phyloP scores from a whole-genome alignment of 2,888 invertebrate species.

The Caenorhabditis imperialis region DNA sequence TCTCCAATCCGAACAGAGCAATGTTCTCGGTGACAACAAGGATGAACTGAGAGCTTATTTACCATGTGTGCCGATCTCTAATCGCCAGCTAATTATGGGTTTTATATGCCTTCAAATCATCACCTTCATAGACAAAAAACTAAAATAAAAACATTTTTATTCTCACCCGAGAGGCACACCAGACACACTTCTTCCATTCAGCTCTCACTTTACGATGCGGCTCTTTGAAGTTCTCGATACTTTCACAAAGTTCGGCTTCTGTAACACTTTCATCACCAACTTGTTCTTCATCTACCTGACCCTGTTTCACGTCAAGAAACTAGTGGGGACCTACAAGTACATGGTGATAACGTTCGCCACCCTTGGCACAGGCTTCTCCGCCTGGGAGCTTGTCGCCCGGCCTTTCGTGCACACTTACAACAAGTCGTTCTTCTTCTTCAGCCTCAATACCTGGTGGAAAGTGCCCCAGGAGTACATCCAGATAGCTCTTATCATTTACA shows the following conservation, averaged over 20 bases:
- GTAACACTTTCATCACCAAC: constrained; percentile 15
- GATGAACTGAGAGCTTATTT: too few species aligned
- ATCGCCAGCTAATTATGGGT: too few species aligned
- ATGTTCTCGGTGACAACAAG: too few species aligned
- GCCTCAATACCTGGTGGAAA: constrained; percentile 3
- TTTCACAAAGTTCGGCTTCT: constrained; percentile 29
- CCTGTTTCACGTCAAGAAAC: background rate
- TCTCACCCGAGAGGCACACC: too few species aligned
- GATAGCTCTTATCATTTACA: constrained; percentile 8
- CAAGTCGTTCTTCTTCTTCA: constrained; percentile 23
- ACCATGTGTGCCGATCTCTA: too few species aligned
- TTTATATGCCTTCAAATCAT: too few species aligned
- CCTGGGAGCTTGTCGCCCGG: constrained; percentile 7
- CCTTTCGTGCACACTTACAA: constrained; percentile 23
- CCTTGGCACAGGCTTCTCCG: constrained; percentile 5
- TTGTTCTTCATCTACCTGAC: constrained; percentile 13
- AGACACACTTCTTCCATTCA: too few species aligned
- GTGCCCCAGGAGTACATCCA: constrained; percentile 11
- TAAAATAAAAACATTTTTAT: too few species aligned
- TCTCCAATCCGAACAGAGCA: too few species aligned
- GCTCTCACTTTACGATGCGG: too few species aligned
- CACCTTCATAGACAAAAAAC: too few species aligned
- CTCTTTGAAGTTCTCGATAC: constrained; percentile 15
- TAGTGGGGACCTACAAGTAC: constrained; percentile 26
- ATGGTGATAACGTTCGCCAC: constrained; percentile 15